Percentiles rank a stretch among this genome's conserved stretches.
These are phyloP conservation scores for Andrena dorsata DNA, from an alignment of 2,888 invertebrate genomes.

Conservation along the genomic window DNA sequence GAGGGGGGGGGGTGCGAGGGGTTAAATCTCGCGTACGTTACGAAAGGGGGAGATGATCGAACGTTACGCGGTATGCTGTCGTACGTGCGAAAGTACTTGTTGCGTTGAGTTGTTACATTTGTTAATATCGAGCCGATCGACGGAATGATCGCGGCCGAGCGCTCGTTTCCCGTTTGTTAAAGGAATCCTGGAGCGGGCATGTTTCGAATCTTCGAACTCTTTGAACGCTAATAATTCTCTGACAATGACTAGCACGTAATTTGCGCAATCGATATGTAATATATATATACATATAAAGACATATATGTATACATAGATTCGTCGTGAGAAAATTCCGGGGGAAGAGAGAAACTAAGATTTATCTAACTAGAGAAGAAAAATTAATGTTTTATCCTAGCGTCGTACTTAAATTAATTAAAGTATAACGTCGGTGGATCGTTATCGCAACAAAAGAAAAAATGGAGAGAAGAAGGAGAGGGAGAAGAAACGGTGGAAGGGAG, in stretches of 20 bases:
- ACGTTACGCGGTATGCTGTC: slow-evolving; percentile 17
- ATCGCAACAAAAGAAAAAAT: slow-evolving; percentile 45
- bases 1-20: no score
- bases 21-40: background rate
- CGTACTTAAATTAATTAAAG: slow-evolving; percentile 79
- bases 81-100: slow-evolving; percentile 27
- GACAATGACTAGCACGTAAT: slow-evolving; percentile 81
- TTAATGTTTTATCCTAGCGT: slow-evolving; percentile 77
- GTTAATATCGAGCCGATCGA: slow-evolving; percentile 32
- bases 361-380: slow-evolving; percentile 63
- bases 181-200: slow-evolving; percentile 69
- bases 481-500: slow-evolving; percentile 33
- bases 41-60: background rate
- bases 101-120: slow-evolving; percentile 41
- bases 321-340: slow-evolving; percentile 40
- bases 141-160: background rate
- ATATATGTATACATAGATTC: slow-evolving; percentile 53
- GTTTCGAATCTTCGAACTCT: slow-evolving; percentile 75
- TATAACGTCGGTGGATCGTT: slow-evolving; percentile 61
- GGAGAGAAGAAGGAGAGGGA: background rate
- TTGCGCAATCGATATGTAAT: slow-evolving; percentile 75
- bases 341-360: slow-evolving; percentile 59
- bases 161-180: slow-evolving; percentile 40
- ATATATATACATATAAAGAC: slow-evolving; percentile 59
- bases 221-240: slow-evolving; percentile 78